Evolutionary conservation across 1,140 invertebrate genomes (phyloP).

Genomic region (Habropoda laboriosa): DNA sequence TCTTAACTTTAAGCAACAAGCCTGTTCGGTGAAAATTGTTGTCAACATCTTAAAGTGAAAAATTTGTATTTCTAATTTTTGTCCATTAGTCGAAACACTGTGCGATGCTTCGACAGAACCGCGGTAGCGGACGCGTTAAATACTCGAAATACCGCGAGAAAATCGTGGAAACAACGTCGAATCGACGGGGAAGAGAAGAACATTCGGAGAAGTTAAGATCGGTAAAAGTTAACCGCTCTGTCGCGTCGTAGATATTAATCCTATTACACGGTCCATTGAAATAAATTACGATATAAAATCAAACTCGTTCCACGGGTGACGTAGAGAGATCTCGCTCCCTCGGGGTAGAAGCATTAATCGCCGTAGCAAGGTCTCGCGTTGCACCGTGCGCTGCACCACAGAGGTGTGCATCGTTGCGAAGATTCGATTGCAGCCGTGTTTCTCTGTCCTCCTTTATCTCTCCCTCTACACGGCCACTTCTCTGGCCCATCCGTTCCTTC

Average conservation of each 20-base stretch:
- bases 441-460: constrained; percentile 2
- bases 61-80: too few species aligned
- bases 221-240: neutral
- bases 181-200: too few species aligned
- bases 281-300: constrained; percentile 59
- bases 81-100: too few species aligned
- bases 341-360: constrained; percentile 75
- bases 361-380: constrained; percentile 61
- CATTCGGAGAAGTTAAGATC: too few species aligned
- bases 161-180: too few species aligned
- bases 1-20: too few species aligned
- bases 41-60: too few species aligned
- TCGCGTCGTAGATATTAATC: constrained; percentile 49
- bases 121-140: too few species aligned
- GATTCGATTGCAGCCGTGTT: constrained; percentile 72
- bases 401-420: constrained; percentile 17
- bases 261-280: constrained; percentile 55
- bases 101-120: too few species aligned
- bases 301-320: constrained; percentile 43
- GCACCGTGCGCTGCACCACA: constrained; percentile 52
- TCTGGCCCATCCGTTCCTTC: constrained; percentile 76
- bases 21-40: too few species aligned
- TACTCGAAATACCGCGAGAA: too few species aligned
- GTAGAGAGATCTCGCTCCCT: constrained; percentile 53
- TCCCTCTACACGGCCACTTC: constrained; percentile 40